A percentile compares a stretch with the other conserved stretches of the same genome.
phyloP scores from a whole-genome alignment of 2,888 invertebrate species.

The Monochamus alternatus region DNA sequence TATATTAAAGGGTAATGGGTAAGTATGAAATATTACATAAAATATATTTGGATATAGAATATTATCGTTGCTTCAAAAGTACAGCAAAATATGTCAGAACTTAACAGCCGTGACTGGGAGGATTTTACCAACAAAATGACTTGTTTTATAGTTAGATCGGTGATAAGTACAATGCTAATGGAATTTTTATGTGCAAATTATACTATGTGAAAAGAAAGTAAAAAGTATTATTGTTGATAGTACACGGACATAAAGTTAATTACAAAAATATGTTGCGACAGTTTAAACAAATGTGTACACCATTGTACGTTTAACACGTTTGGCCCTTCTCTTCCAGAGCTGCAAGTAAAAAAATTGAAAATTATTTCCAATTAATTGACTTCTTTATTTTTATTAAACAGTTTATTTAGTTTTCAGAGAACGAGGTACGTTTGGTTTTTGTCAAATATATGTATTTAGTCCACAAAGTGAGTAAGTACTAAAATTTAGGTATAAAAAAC shows the following conservation, averaged over 20 bases:
- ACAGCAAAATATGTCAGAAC: background rate
- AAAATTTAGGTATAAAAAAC: no score
- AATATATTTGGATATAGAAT: background rate
- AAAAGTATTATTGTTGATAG: constrained; percentile 2
- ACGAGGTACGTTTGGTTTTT: no score
- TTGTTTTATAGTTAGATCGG: background rate
- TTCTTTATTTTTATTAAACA: no score
- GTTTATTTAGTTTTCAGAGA: no score
- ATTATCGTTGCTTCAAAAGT: background rate
- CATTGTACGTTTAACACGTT: no score
- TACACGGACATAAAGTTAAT: constrained; percentile 22
- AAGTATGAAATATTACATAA: background rate
- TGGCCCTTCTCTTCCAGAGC: no score
- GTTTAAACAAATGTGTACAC: no score
- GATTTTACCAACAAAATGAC: background rate
- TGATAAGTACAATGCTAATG: background rate
- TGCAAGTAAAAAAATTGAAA: no score
- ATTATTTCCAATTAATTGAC: no score
- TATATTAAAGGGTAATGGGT: background rate
- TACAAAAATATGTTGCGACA: constrained; percentile 10
- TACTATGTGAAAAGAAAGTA: constrained; percentile 30
- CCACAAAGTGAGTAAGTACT: no score
- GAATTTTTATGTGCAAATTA: constrained; percentile 30
- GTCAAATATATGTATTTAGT: no score
- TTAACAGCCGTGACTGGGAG: background rate